These are phyloP conservation scores for Sialia sialis DNA, from an alignment of 2,113 vertebrate genomes.

Conservation along the genomic window DNA sequence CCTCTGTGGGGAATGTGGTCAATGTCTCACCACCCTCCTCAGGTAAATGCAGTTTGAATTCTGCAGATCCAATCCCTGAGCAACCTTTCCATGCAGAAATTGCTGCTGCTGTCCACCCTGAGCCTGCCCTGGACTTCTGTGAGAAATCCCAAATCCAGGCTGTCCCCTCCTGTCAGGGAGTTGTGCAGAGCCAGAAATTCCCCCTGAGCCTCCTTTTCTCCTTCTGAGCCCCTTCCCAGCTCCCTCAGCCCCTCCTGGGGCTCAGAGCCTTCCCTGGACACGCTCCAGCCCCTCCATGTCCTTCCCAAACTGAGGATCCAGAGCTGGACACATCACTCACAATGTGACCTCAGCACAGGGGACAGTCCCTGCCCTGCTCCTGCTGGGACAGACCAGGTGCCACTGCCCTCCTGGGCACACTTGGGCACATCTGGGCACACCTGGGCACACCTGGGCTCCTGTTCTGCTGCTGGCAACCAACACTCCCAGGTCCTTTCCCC, in stretches of 20 bases:
- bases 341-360: background rate
- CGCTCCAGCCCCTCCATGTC: no score
- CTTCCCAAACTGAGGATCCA: fast-evolving
- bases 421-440: no score
- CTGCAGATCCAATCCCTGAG: background rate
- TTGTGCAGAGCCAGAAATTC: no score
- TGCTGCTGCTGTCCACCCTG: background rate
- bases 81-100: no score
- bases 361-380: background rate
- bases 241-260: no score
- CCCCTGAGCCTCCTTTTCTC: no score
- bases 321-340: fast-evolving
- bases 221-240: no score
- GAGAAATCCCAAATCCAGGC: background rate
- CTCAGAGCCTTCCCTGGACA: no score
- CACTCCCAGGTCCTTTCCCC: background rate
- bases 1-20: background rate
- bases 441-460: background rate
- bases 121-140: background rate
- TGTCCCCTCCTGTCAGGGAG: no score
- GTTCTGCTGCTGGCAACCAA: background rate
- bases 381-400: background rate
- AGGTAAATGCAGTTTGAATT: background rate
- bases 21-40: background rate
- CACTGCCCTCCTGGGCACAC: background rate